Percentiles rank a stretch among this genome's conserved stretches.
Evolutionary conservation across 2,113 vertebrate species (phyloP).

Genomic region (Embiotoca jacksoni): DNA sequence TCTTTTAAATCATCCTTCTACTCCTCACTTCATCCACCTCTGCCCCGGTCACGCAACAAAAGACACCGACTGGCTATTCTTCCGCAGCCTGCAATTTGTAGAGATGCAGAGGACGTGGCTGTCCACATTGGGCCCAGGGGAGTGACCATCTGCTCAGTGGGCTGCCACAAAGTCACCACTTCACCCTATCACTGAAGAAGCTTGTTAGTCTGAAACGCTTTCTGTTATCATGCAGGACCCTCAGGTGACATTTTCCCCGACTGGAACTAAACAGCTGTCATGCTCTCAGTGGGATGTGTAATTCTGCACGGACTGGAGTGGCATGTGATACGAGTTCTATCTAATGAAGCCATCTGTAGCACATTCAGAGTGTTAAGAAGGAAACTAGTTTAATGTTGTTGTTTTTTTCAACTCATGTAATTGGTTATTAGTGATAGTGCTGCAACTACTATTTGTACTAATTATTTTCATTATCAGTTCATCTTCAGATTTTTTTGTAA

Average conservation of each 20-base stretch:
- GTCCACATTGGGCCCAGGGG: conserved; percentile 41
- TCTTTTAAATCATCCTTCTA: background rate
- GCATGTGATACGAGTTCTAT: background rate
- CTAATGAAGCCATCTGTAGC: background rate
- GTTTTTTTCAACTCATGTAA: background rate
- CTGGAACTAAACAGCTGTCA: conserved; percentile 7
- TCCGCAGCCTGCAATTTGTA: conserved; percentile 20
- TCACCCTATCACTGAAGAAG: conserved; percentile 24
- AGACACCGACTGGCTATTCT: background rate
- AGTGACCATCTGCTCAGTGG: conserved; percentile 53
- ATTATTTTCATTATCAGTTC: background rate
- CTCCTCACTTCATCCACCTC: conserved; percentile 4
- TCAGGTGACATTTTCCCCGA: background rate
- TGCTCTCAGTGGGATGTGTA: background rate
- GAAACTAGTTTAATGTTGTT: background rate
- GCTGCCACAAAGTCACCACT: conserved; percentile 14
- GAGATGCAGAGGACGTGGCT: conserved; percentile 15
- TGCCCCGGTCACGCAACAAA: conserved; percentile 7
- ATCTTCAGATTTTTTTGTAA: background rate
- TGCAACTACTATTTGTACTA: background rate
- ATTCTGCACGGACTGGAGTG: background rate
- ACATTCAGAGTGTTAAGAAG: conserved; percentile 4
- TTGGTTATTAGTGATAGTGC: background rate
- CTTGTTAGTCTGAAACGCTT: conserved; percentile 49
- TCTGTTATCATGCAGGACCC: conserved; percentile 7